Evolutionary conservation across 2,797 vertebrate species (phyloP).

Genomic region (Etheostoma perlongum): DNA sequence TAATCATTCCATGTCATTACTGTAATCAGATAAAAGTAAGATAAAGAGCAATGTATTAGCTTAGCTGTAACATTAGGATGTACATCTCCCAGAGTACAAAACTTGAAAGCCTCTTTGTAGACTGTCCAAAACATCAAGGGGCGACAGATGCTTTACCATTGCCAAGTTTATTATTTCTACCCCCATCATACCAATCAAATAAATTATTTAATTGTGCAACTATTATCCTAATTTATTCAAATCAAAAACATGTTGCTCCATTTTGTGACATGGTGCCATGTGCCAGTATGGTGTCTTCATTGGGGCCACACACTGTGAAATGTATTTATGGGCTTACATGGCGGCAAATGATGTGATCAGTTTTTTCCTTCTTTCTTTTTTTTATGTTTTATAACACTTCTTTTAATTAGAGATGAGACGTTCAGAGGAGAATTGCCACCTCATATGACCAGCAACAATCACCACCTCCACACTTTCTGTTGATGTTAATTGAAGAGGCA

Average conservation of each 20-base stretch:
- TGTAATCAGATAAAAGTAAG: slow-evolving; percentile 72
- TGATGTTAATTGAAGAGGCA: slow-evolving; percentile 19
- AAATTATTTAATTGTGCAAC: slow-evolving; percentile 56
- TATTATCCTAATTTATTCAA: slow-evolving; percentile 72
- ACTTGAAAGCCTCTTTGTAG: slow-evolving; percentile 62
- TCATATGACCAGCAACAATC: slow-evolving; percentile 23
- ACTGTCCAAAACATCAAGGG: slow-evolving; percentile 53
- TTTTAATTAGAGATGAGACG: slow-evolving; percentile 26
- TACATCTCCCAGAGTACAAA: slow-evolving; percentile 51
- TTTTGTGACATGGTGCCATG: slow-evolving; percentile 64
- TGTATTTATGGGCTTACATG: slow-evolving; percentile 52
- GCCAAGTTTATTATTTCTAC: slow-evolving; percentile 61
- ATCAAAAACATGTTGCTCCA: slow-evolving; percentile 64
- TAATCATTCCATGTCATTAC: slow-evolving; percentile 73
- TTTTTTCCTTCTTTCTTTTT: slow-evolving; percentile 6
- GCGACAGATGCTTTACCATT: slow-evolving; percentile 63
- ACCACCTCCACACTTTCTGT: slow-evolving; percentile 17
- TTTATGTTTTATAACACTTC: slow-evolving; percentile 15
- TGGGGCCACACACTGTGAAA: slow-evolving; percentile 45
- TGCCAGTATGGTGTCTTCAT: slow-evolving; percentile 60
- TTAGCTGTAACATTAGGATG: slow-evolving; percentile 59
- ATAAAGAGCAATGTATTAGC: slow-evolving; percentile 67
- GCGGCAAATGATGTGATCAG: slow-evolving; percentile 42
- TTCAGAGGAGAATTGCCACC: slow-evolving; percentile 17
- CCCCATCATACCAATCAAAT: slow-evolving; percentile 54